A percentile compares a stretch with the other conserved stretches of the same genome.
These are phyloP conservation scores for Pardalotus punctatus DNA, from an alignment of 2,113 vertebrate genomes.

Conservation along the genomic window DNA sequence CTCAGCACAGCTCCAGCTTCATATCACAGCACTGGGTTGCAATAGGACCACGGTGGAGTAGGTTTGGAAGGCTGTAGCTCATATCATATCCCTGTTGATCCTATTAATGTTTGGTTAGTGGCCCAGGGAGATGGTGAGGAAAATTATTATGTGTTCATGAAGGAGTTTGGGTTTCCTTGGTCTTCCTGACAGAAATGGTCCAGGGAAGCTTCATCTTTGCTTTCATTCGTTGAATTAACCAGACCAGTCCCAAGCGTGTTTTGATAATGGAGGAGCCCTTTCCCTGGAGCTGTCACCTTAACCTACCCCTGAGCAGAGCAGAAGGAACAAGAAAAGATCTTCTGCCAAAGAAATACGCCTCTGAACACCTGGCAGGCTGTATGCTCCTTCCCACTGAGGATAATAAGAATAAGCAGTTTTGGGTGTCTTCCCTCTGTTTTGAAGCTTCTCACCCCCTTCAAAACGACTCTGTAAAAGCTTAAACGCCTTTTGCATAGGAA, in stretches of 20 bases:
- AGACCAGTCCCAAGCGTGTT: background rate
- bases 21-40: background rate
- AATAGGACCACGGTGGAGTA: background rate
- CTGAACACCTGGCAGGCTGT: background rate
- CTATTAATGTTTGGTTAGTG: background rate
- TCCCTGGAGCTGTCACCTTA: background rate
- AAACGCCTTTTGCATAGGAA: background rate
- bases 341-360: background rate
- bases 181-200: background rate
- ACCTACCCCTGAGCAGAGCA: background rate
- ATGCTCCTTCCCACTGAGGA: background rate
- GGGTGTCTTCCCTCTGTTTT: background rate
- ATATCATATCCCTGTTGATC: rapidly evolving
- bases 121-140: background rate
- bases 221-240: background rate
- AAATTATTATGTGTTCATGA: background rate
- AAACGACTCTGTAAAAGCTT: background rate
- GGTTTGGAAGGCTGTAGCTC: background rate
- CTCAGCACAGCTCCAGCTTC: background rate
- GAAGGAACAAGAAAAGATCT: background rate
- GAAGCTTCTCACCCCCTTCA: background rate
- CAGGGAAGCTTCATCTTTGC: background rate
- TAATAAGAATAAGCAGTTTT: background rate
- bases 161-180: background rate
- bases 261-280: background rate